Evolutionary conservation across 1,140 invertebrate genomes (phyloP).

Genomic region (Drosophila yakuba): DNA sequence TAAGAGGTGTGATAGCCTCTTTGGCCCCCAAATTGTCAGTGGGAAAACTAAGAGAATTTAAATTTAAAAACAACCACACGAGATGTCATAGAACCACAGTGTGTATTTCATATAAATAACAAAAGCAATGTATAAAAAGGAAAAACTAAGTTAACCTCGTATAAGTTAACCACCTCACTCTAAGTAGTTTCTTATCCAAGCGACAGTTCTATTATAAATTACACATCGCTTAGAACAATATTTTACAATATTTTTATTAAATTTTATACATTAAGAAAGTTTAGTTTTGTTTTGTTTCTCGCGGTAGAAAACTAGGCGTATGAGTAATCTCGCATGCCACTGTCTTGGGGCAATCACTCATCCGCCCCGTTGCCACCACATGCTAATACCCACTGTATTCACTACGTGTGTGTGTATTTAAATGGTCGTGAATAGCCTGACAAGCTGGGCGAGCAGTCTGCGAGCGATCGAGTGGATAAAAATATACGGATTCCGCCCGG

Average conservation of each 20-base stretch:
- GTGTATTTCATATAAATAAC: background rate
- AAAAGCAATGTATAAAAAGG: too few relatives aligned
- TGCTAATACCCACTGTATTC: constrained; percentile 33
- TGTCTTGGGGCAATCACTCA: constrained; percentile 5
- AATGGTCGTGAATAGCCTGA: constrained; percentile 45
- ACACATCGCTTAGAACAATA: too few relatives aligned
- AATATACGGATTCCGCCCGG: constrained; percentile 70
- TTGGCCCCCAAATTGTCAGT: constrained; percentile 11
- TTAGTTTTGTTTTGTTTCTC: too few relatives aligned
- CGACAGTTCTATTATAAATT: too few relatives aligned
- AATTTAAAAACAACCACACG: constrained; percentile 1
- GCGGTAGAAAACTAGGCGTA: background rate
- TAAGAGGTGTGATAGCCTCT: constrained; percentile 22
- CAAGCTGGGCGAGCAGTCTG: constrained; percentile 54
- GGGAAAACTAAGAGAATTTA: constrained; percentile 9
- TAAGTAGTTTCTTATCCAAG: too few relatives aligned
- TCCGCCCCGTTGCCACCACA: constrained; percentile 8
- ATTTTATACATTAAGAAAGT: too few relatives aligned
- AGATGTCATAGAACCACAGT: constrained; percentile 11
- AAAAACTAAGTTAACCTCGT: too few relatives aligned
- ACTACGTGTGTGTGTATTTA: constrained; percentile 26
- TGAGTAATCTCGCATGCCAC: background rate
- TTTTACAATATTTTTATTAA: too few relatives aligned
- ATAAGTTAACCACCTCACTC: too few relatives aligned
- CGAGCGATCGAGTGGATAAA: constrained; percentile 74